Evolutionary conservation across 2,888 invertebrate genomes (phyloP), one percentile per base, ranked within the genome.

Genomic region (Apamea epomidion): DNA sequence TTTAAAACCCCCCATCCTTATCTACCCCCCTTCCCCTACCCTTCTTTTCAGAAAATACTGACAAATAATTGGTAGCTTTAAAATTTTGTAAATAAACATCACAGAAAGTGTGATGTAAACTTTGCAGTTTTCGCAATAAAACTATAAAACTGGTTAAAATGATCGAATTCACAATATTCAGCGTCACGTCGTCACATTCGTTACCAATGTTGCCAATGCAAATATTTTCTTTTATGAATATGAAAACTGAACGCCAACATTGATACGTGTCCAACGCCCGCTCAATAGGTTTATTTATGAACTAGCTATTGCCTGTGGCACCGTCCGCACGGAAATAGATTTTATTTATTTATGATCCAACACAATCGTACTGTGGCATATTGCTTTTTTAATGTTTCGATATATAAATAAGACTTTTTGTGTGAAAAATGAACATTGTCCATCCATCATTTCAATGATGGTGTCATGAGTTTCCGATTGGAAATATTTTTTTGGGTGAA

Each of bases 141-240:
- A n/a, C n/a, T n/a, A n/a, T n/a, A n/a, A n/a, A 45, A 25, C 51
- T 65, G 51, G 14, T 64, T 73, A 32, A 67, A 80, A 80, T 84
- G 29, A 81, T 80, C 58, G 42, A 78, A 88, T 83, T 83, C 58
- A 32, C 32, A 71, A 73, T 79, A 76, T 84, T 85, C 73, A 76
- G 62, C 65, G 32, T 72, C 81, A 69, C 81, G 73, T 73, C 80
- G 51, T 45, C 82, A 76, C 74, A 78, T 81, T 87, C 84, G 88
- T 84, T 87, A 87, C 77, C 87, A 67, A 82, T 87, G 80, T 81
- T 78, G 76, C 79, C 75, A 87, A 73, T 87, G 78, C 80, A 89
- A 89, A 88, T 86, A 85, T 88, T 85, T 85, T 89, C 76, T 81
- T 83, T 82, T 85, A 82, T 85, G 81, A 85, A 87, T 83, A 87